phyloP scores from a whole-genome alignment of 2,113 vertebrate genomes.

The Ameiurus melas region DNA sequence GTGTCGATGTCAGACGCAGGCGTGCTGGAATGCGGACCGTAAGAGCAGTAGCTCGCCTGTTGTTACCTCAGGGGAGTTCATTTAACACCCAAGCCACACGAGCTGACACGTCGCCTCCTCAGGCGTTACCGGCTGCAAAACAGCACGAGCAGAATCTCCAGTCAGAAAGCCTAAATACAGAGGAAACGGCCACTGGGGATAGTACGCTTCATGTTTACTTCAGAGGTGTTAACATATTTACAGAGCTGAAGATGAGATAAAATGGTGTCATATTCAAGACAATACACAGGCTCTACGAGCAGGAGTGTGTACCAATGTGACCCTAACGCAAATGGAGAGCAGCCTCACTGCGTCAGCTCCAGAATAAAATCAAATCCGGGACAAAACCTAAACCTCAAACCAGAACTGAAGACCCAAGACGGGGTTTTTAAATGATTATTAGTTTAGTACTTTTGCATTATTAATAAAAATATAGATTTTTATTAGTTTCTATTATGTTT shows the following conservation, averaged over 20 bases:
- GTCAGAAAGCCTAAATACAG: not conserved
- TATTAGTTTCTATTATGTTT: not conserved
- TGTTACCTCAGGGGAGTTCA: slow-evolving; percentile 37
- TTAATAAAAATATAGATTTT: not conserved
- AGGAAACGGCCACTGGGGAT: not conserved
- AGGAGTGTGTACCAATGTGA: not conserved
- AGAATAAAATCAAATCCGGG: not conserved
- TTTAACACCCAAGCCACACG: slow-evolving; percentile 46
- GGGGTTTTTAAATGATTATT: not conserved
- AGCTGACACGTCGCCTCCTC: slow-evolving; percentile 41
- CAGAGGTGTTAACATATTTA: slow-evolving; percentile 11
- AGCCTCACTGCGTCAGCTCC: not conserved
- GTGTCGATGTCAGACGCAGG: slow-evolving; percentile 50
- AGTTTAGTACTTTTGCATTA: not conserved
- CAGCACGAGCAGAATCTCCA: not conserved
- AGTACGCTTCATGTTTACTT: not conserved
- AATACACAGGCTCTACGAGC: not conserved
- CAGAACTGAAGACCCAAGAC: not conserved
- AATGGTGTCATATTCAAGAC: not conserved
- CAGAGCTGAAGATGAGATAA: not conserved
- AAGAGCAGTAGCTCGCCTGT: slow-evolving; percentile 51
- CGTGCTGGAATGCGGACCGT: slow-evolving; percentile 64
- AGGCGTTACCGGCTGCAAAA: slow-evolving; percentile 5
- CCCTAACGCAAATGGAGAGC: not conserved
- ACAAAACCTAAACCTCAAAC: not conserved